Base-by-base conservation (phyloP, 2,888 invertebrate genomes). In the Zootermopsis nevadensis region DNA sequence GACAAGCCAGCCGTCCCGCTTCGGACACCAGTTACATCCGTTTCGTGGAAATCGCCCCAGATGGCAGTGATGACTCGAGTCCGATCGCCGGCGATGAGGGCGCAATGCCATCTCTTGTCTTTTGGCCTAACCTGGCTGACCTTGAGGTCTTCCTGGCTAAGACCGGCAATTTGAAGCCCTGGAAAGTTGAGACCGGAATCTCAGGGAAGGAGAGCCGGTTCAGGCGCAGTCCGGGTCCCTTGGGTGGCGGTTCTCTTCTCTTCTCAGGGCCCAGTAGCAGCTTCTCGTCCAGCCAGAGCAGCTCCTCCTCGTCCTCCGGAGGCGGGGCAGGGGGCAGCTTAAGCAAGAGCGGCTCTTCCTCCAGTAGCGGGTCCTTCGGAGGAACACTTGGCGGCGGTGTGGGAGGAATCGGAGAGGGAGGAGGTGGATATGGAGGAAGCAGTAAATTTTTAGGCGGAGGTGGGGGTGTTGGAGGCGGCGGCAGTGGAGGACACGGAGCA, bases 311-410 rank as follows among this genome's bases (percentile, higher is more conserved):
- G 15, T 15, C 12, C 30, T 27, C n/a, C 24, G 77, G 48, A 12
- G 53, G 30, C 8, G 77, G 48, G 30, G 6, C 3, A 30, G 77
- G 27, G 53, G 30, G 48, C 31, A 77, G 77, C 38, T 31, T 3
- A 6, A 77, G 77, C 15, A 27, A 30, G 48, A 53, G 48, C 30
- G 33, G 72, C 35, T 33, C 33, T 15, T 53, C 53, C 30, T 53
- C 53, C 22, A 77, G 53, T 31, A 53, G 77, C 31, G 31, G 77
- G 1, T 27, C 31, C 6, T 2, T 53, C 27, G 77, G 35, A 31
- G 74, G 81, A 0, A n/a, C 31, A 48, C 74, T 60, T 35, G 74
- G 74, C 12, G 74, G 74, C 2, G 38, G 81, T 12, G 48, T 33
- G 6, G 22, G 24, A 7, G 38, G 30, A 38, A 35, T n/a, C 1